These are phyloP conservation scores for Leuctra nigra DNA, from an alignment of 2,888 invertebrate species.

Conservation along the genomic window DNA sequence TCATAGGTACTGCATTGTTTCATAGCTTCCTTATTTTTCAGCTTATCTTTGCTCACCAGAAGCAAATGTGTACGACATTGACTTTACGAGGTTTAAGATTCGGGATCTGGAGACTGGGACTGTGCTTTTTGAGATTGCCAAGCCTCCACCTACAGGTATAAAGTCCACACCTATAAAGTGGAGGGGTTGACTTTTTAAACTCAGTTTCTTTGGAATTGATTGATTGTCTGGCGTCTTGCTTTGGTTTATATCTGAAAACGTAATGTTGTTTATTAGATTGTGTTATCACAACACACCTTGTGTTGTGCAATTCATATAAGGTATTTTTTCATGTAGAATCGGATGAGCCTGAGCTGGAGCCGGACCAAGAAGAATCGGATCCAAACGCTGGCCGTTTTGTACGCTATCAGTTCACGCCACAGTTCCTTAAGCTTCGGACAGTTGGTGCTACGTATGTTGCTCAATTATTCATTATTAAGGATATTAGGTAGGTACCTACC, in stretches of 20 bases:
- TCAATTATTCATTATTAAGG: not conserved
- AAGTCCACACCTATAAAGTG: not conserved
- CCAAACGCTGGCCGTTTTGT: constrained; percentile 94
- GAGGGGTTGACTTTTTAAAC: too few species aligned
- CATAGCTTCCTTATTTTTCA: constrained; percentile 37
- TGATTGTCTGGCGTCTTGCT: not conserved
- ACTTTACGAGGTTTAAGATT: constrained; percentile 95
- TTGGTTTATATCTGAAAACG: not conserved
- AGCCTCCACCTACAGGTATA: constrained; percentile 52
- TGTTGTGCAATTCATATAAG: too few species aligned
- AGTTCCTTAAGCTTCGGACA: constrained; percentile 91
- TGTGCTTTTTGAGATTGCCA: constrained; percentile 92
- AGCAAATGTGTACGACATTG: constrained; percentile 95
- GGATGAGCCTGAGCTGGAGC: constrained; percentile 33
- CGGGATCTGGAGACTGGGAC: constrained; percentile 83
- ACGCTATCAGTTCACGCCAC: constrained; percentile 98
- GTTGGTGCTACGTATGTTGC: constrained; percentile 92
- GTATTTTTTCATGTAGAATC: constrained; percentile 23
- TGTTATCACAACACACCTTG: too few species aligned
- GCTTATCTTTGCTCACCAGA: constrained; percentile 89
- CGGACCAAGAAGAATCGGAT: constrained; percentile 54
- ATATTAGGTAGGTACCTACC: not conserved
- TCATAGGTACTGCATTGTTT: too few species aligned
- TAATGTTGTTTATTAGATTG: not conserved
- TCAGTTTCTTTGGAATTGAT: not conserved